phyloP scores from a whole-genome alignment of 1,140 invertebrate genomes.

The Acyrthosiphon pisum region DNA sequence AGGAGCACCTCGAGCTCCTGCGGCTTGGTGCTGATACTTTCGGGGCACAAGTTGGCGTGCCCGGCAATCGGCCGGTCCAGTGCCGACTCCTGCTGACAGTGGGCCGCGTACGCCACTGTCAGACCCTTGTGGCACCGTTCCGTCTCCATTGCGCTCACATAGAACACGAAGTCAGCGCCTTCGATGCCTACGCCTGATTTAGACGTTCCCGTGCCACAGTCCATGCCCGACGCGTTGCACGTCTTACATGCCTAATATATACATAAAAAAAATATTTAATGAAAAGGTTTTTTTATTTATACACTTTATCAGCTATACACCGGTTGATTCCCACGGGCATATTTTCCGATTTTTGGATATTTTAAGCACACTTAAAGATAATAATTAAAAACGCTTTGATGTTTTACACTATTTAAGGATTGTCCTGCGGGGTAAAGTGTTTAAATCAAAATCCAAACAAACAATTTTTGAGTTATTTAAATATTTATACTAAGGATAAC shows the following conservation, averaged over 20 bases:
- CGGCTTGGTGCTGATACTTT: constrained; percentile 90
- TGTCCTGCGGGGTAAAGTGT: neutral
- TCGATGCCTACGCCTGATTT: constrained; percentile 72
- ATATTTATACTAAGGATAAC: too few species aligned
- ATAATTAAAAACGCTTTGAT: too few species aligned
- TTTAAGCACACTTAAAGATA: too few species aligned
- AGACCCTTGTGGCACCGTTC: constrained; percentile 87
- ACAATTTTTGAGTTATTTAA: too few species aligned
- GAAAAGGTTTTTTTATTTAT: neutral
- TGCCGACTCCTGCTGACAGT: constrained; percentile 95
- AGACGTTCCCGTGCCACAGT: constrained; percentile 70
- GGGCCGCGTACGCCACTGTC: constrained; percentile 96
- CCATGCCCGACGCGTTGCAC: constrained; percentile 83
- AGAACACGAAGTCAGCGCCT: constrained; percentile 94
- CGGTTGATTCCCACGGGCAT: too few species aligned
- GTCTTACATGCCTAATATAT: constrained; percentile 76
- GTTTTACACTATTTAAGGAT: neutral
- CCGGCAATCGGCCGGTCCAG: constrained; percentile 97
- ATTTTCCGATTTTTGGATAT: too few species aligned
- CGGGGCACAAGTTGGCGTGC: constrained; percentile 96
- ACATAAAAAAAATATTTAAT: neutral
- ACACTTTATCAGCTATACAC: neutral
- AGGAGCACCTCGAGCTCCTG: constrained; percentile 92
- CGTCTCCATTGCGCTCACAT: constrained; percentile 93
- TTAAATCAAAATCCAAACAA: too few species aligned